Percentiles rank a stretch among this genome's conserved stretches.
These are phyloP conservation scores for Prionace glauca DNA, from an alignment of 2,797 vertebrate species.

Conservation along the genomic window DNA sequence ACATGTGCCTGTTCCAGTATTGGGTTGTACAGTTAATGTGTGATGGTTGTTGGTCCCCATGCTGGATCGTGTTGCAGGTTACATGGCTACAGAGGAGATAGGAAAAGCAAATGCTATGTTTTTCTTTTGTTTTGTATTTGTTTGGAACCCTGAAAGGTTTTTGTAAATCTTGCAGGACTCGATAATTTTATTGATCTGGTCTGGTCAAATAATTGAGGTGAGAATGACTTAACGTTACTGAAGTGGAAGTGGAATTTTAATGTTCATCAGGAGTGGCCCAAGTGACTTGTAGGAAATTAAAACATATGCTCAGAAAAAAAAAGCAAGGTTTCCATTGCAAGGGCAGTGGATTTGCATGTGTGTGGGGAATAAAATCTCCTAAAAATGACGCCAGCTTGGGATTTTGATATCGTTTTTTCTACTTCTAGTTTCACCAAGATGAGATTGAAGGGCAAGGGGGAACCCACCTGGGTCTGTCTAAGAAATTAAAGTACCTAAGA, in stretches of 20 bases:
- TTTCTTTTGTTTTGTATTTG: not conserved
- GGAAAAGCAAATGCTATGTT: not conserved
- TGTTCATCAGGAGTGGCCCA: not conserved
- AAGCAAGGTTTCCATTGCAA: not conserved
- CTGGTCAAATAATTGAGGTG: not conserved
- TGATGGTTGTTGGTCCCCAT: not conserved
- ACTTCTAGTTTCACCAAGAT: too few species aligned
- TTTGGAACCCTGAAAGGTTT: not conserved
- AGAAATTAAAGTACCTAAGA: too few species aligned
- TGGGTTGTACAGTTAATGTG: not conserved
- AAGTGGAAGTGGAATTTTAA: not conserved
- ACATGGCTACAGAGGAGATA: not conserved
- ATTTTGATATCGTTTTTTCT: too few species aligned
- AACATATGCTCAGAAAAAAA: not conserved
- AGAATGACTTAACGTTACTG: too few species aligned
- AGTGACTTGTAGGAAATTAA: not conserved
- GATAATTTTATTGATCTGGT: not conserved
- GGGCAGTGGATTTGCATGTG: too few species aligned
- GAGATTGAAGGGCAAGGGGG: too few species aligned
- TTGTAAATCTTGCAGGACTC: not conserved
- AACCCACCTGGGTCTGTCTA: too few species aligned
- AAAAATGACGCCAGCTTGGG: too few species aligned
- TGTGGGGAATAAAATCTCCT: too few species aligned
- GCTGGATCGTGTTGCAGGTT: not conserved
- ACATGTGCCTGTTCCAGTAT: not conserved